These are phyloP conservation scores for Nineta flava DNA, from an alignment of 2,888 invertebrate genomes.

Conservation along the genomic window DNA sequence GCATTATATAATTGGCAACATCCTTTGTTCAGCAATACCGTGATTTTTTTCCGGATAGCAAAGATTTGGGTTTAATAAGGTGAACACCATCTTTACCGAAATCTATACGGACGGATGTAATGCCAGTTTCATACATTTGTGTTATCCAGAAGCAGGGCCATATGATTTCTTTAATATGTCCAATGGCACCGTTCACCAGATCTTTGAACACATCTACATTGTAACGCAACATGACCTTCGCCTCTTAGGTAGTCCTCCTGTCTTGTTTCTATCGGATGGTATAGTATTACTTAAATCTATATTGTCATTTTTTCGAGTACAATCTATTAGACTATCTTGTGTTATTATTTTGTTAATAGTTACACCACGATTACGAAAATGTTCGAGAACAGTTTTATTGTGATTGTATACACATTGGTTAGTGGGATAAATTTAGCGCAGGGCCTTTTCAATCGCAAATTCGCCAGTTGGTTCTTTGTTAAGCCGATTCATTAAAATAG, in stretches of 20 bases:
- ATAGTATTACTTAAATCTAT: conserved; percentile 2
- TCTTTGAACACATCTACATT: conserved; percentile 14
- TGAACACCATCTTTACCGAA: conserved; percentile 12
- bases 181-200: conserved; percentile 15
- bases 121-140: conserved; percentile 12
- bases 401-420: not conserved
- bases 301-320: not conserved
- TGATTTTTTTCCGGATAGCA: conserved; percentile 14
- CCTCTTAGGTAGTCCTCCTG: conserved; percentile 12
- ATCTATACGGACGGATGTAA: conserved; percentile 12
- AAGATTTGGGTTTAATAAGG: conserved; percentile 12
- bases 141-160: conserved; percentile 14
- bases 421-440: not conserved
- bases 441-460: not conserved
- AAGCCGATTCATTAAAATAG: not conserved
- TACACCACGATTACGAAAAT: not conserved
- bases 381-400: not conserved
- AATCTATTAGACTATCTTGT: not conserved
- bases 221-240: conserved; percentile 14
- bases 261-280: conserved; percentile 11
- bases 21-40: conserved; percentile 14
- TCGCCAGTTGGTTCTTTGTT: not conserved
- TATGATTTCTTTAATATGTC: conserved; percentile 14
- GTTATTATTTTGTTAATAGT: not conserved
- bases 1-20: conserved; percentile 13